These are phyloP conservation scores for Nomada fucata DNA, from an alignment of 2,888 invertebrate species.

Conservation along the genomic window DNA sequence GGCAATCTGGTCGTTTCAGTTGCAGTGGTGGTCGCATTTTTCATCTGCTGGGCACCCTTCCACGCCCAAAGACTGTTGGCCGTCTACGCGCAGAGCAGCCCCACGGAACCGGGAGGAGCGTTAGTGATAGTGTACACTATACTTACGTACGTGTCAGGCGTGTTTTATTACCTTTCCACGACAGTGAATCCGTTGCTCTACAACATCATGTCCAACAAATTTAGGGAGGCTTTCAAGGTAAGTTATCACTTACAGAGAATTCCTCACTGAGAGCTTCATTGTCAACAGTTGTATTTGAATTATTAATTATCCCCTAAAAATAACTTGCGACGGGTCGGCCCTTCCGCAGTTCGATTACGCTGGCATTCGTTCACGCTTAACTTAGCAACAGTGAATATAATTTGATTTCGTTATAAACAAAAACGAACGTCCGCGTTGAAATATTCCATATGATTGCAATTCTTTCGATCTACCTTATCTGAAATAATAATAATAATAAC, in stretches of 20 bases:
- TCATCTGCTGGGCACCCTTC: conserved; percentile 96
- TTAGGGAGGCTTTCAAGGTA: conserved; percentile 89
- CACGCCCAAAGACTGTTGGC: conserved; percentile 95
- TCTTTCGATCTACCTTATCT: too few relatives aligned
- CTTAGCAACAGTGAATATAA: too few relatives aligned
- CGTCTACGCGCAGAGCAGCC: conserved; percentile 88
- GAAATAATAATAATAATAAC: too few relatives aligned
- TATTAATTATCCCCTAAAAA: background rate
- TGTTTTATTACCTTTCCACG: conserved; percentile 89
- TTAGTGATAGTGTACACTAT: conserved; percentile 84
- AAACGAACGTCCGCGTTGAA: too few relatives aligned
- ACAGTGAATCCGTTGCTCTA: conserved; percentile 90
- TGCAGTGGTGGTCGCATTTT: conserved; percentile 92
- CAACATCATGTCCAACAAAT: conserved; percentile 90
- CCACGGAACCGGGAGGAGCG: conserved; percentile 84
- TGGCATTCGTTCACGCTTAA: background rate
- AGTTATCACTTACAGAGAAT: conserved; percentile 27
- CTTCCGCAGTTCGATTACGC: background rate
- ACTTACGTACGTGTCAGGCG: conserved; percentile 88
- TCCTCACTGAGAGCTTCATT: too few relatives aligned
- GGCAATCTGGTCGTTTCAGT: conserved; percentile 85
- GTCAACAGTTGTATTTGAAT: background rate
- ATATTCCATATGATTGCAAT: too few relatives aligned
- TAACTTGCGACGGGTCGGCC: background rate
- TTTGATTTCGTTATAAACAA: too few relatives aligned